These are phyloP conservation scores for Lochmaea capreae DNA, from an alignment of 2,888 invertebrate genomes.

Conservation along the genomic window DNA sequence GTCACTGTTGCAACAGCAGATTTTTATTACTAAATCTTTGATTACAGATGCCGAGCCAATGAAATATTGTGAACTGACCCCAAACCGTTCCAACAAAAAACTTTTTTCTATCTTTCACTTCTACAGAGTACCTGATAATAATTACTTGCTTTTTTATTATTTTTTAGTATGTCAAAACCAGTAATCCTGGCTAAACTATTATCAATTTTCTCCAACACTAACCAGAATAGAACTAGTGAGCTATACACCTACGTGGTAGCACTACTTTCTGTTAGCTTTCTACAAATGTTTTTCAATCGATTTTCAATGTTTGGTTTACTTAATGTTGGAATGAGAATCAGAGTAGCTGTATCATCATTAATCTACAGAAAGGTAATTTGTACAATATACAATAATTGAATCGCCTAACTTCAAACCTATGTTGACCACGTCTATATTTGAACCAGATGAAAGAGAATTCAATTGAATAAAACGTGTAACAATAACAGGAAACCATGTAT, in stretches of 20 bases:
- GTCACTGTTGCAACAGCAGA: too few relatives aligned
- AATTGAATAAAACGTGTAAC: too few relatives aligned
- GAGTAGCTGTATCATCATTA: constrained; percentile 27
- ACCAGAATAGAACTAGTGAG: constrained; percentile 55
- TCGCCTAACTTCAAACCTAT: too few relatives aligned
- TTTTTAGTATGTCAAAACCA: background rate
- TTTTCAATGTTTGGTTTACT: constrained; percentile 69
- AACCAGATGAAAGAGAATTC: too few relatives aligned
- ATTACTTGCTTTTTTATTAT: background rate
- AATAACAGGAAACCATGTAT: too few relatives aligned
- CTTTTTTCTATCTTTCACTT: too few relatives aligned
- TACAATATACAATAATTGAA: background rate
- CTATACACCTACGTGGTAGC: constrained; percentile 71
- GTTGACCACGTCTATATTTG: too few relatives aligned
- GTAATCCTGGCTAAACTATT: background rate
- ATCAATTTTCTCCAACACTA: background rate
- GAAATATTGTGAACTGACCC: too few relatives aligned
- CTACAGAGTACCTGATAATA: too few relatives aligned
- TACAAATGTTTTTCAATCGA: constrained; percentile 71
- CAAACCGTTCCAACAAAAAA: background rate
- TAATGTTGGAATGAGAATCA: constrained; percentile 25
- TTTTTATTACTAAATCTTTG: too few relatives aligned
- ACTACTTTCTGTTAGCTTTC: constrained; percentile 67
- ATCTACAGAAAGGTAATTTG: constrained; percentile 27
- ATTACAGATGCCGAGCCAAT: too few relatives aligned